Conservation (phyloP, 2,888 invertebrate genomes). For the Cheilosia vulpina region DNA sequence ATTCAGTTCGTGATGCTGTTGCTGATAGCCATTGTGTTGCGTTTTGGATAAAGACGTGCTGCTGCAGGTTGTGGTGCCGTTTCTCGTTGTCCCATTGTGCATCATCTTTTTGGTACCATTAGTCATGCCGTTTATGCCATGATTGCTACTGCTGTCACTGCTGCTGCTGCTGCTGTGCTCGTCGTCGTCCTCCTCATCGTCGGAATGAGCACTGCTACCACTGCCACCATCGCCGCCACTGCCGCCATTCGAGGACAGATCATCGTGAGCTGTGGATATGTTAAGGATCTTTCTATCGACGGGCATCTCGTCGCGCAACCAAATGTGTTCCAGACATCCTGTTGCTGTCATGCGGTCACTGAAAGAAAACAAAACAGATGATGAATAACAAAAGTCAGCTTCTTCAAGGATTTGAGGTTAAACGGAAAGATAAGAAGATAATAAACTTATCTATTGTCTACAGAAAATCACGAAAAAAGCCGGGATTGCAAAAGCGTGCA, state of each 20-base stretch:
- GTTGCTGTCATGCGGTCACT: conserved; percentile 95
- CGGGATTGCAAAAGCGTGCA: not conserved
- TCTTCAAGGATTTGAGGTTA: too few relatives aligned
- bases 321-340: conserved; percentile 95
- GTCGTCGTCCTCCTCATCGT: conserved; percentile 78
- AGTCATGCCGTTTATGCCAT: conserved; percentile 57
- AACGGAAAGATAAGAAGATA: not conserved
- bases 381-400: too few relatives aligned
- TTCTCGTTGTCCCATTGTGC: conserved; percentile 63
- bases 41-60: conserved; percentile 51
- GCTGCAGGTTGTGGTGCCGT: conserved; percentile 76
- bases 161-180: conserved; percentile 72
- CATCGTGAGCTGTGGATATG: conserved; percentile 80
- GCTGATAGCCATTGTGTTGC: conserved; percentile 61
- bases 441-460: not conserved
- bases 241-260: conserved; percentile 69
- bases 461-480: too few relatives aligned
- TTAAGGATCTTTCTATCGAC: conserved; percentile 84
- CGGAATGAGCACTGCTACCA: conserved; percentile 75
- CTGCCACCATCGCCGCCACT: conserved; percentile 71
- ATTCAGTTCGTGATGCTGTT: conserved; percentile 69
- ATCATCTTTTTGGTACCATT: conserved; percentile 70
- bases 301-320: conserved; percentile 89
- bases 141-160: conserved; percentile 76
- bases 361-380: conserved; percentile 79